A percentile compares a stretch with the other conserved stretches of the same genome.
Evolutionary conservation across 2,797 vertebrate genomes (phyloP).

Genomic region (Molothrus ater): DNA sequence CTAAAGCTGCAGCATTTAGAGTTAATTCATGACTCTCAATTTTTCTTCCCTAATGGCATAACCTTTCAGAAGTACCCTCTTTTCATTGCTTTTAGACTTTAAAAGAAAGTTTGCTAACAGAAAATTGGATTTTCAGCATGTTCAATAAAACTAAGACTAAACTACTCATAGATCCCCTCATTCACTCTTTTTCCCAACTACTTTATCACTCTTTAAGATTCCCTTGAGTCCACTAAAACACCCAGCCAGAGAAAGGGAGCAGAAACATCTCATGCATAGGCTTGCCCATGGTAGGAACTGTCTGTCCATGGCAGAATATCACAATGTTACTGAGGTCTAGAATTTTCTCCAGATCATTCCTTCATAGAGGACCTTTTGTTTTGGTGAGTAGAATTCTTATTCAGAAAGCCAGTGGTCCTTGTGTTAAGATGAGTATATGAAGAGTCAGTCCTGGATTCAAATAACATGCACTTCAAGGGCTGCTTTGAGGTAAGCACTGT

Average conservation of each 20-base stretch:
- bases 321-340: neutral
- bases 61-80: neutral
- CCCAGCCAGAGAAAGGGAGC: neutral
- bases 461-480: neutral
- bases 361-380: neutral
- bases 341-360: neutral
- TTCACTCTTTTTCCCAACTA: neutral
- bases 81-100: conserved; percentile 3
- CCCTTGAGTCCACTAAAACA: neutral
- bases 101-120: neutral
- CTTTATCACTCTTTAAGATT: neutral
- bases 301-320: neutral
- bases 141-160: neutral
- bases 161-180: neutral
- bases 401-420: neutral
- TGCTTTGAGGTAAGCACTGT: neutral
- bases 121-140: neutral
- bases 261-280: neutral
- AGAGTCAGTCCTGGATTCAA: neutral
- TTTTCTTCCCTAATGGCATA: neutral
- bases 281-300: neutral
- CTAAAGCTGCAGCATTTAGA: neutral
- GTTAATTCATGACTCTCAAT: neutral
- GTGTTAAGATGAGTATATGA: too few species aligned
- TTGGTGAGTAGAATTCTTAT: neutral